Evolutionary conservation across 2,113 vertebrate genomes (phyloP).

Genomic region (Mixornis gularis): DNA sequence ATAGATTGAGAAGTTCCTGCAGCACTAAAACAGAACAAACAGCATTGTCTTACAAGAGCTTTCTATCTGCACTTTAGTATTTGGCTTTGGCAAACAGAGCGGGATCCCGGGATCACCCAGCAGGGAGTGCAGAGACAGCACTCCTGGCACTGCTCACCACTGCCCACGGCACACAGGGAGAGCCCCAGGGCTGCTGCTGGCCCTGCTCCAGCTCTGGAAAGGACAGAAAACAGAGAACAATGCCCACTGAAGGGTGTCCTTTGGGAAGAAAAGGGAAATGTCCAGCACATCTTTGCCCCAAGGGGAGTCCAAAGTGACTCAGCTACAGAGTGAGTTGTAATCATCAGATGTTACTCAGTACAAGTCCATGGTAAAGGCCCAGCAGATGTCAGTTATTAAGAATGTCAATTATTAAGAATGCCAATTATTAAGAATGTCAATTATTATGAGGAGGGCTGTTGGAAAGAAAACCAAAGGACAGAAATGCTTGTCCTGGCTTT

Average conservation of each 20-base stretch:
- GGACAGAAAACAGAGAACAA: background rate
- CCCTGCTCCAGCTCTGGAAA: background rate
- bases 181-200: background rate
- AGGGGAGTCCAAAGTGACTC: background rate
- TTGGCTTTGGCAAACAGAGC: constrained; percentile 16
- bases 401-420: background rate
- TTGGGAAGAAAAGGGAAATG: background rate
- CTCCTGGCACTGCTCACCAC: background rate
- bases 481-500: background rate
- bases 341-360: fast-evolving
- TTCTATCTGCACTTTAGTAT: background rate
- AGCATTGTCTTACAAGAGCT: background rate
- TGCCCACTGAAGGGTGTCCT: background rate
- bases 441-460: background rate
- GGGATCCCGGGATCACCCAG: background rate
- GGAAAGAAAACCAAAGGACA: background rate
- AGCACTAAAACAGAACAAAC: background rate
- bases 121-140: background rate
- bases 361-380: background rate
- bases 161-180: background rate
- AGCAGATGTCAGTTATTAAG: background rate
- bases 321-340: background rate
- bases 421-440: background rate
- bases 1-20: background rate
- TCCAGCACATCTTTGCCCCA: background rate